Evolutionary conservation across 2,888 invertebrate species (phyloP), one percentile per base, ranked within the genome.

Genomic region (Notodonta dromedarius): DNA sequence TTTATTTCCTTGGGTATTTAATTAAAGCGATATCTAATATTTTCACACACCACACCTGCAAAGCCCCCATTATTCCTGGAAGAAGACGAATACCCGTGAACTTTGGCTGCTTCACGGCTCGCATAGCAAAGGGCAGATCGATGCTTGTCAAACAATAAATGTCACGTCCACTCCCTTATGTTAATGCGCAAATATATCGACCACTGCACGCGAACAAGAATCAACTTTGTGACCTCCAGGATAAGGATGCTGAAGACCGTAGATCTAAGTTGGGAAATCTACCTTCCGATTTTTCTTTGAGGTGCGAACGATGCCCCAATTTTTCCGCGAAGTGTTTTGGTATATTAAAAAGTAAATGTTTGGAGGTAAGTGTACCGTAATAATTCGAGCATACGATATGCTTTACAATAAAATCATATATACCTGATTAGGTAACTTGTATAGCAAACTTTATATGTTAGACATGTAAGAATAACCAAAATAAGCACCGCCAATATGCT

Each of bases 131-230:
- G 90, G 90, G 86, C 92, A 93, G 92, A 93, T 93, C 93, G 93
- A 93, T 93, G 90, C 86, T 90, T 90, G 92, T 92, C 93, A 93
- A 91, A 93, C 93, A 93, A 93, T 93, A 92, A 93, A 93, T 93
- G 93, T 91, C 93, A 93, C 91, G 93, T 93, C 91, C 93, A 93
- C 88, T 91, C 93, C 93, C 92, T 89, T 83, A 89, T 86, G 86
- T 78, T 88, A 87, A 87, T 87, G 78, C 70, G 81, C 72, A 63
- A 68, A 56, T 46, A 66, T 74, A 71, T 57, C 60, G 60, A 48
- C 16, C 32, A 58, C 40, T 48, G 13, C 1, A 7, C 7, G 3
- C 70, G 73, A 48, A 56, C 58, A 2, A 86, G 68, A 66, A 39
- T 67, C 56, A 69, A 65, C 83, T 67, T 67, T 87, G 82, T 42